These are phyloP conservation scores for Physocephala rufipes DNA, from an alignment of 2,888 invertebrate species.

Conservation along the genomic window DNA sequence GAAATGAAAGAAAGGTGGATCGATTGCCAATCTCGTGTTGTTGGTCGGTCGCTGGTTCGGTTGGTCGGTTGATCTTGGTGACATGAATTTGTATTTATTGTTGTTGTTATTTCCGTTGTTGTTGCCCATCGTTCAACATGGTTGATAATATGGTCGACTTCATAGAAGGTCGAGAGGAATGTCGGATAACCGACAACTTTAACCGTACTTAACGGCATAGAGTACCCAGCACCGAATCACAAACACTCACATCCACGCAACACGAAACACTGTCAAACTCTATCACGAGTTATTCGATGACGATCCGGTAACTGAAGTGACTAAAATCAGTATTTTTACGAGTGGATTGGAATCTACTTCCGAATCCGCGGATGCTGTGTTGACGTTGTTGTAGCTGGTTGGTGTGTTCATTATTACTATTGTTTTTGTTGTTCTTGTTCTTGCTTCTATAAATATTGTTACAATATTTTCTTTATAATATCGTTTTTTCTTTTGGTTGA, in stretches of 20 bases:
- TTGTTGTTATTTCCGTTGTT: no score
- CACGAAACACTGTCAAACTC: background rate
- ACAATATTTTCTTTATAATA: background rate
- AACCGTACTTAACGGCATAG: background rate
- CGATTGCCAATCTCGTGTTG: no score
- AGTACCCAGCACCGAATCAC: no score
- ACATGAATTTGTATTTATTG: no score
- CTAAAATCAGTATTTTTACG: constrained; percentile 37
- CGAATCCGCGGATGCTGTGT: background rate
- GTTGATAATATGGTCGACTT: no score
- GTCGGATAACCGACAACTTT: background rate
- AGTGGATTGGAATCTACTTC: constrained; percentile 5
- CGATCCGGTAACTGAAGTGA: constrained; percentile 12
- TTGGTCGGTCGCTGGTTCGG: background rate
- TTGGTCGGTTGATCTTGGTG: background rate
- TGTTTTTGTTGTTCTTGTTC: background rate
- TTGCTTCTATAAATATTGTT: background rate
- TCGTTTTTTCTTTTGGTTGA: constrained; percentile 25
- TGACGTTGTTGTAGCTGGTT: constrained; percentile 1
- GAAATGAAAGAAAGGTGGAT: no score
- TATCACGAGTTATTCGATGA: background rate
- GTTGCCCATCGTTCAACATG: no score
- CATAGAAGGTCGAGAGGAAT: no score
- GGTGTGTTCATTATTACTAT: background rate
- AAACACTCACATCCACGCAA: no score